Percentiles rank a stretch among this genome's conserved stretches.
Conservation (phyloP, 2,888 invertebrate species). For the Scaptomyza polygonia region DNA sequence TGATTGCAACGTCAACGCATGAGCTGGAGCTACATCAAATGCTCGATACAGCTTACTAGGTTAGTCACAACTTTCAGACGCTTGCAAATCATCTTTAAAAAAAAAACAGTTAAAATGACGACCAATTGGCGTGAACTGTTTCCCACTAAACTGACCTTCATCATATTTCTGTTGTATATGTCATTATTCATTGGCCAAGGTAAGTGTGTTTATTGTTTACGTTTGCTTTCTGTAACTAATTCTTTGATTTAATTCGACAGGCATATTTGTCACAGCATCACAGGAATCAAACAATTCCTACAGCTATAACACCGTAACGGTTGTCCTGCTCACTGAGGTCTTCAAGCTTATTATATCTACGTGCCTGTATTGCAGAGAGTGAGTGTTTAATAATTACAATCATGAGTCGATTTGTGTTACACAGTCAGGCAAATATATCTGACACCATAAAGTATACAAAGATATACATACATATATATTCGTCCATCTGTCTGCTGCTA, state of each 20-base stretch:
- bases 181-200: slow-evolving; percentile 96
- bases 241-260: slow-evolving; percentile 85
- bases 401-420: too few relatives aligned
- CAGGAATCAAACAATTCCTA: slow-evolving; percentile 92
- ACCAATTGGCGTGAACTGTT: slow-evolving; percentile 89
- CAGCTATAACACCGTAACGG: slow-evolving; percentile 94
- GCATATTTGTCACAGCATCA: slow-evolving; percentile 95
- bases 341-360: slow-evolving; percentile 91
- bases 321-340: slow-evolving; percentile 94
- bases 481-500: too few relatives aligned
- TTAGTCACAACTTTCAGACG: slow-evolving; percentile 28
- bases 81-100: slow-evolving; percentile 25
- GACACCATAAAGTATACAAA: background rate
- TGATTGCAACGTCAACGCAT: slow-evolving; percentile 33
- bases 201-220: slow-evolving; percentile 81
- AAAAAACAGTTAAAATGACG: slow-evolving; percentile 60
- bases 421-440: background rate
- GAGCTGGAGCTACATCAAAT: slow-evolving; percentile 4
- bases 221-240: background rate
- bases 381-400: slow-evolving; percentile 71
- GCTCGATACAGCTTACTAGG: background rate
- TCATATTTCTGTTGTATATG: slow-evolving; percentile 94
- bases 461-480: too few relatives aligned
- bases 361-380: slow-evolving; percentile 89
- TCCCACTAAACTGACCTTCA: slow-evolving; percentile 91